A percentile compares a stretch with the other conserved stretches of the same genome.
Evolutionary conservation across 1,140 invertebrate genomes (phyloP).

Genomic region (Nephila pilipes): DNA sequence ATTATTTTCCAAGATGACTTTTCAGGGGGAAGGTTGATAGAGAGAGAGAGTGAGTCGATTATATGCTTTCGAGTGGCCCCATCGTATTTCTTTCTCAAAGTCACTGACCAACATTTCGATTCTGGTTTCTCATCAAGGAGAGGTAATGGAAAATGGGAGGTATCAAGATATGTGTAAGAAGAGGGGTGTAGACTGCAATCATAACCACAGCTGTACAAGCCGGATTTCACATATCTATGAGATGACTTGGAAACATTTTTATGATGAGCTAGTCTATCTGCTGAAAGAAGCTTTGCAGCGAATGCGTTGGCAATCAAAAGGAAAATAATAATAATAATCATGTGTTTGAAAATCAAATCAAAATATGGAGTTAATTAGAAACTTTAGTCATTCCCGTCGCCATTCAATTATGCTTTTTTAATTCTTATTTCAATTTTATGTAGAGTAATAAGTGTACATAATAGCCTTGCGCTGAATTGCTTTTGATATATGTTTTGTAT

Average conservation of each 20-base stretch:
- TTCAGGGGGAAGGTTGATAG: background rate
- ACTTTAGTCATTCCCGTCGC: too few relatives aligned
- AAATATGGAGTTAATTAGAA: too few relatives aligned
- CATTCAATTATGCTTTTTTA: too few relatives aligned
- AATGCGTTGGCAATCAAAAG: too few relatives aligned
- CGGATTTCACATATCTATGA: slow-evolving; percentile 42
- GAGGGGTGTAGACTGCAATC: slow-evolving; percentile 39
- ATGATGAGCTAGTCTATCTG: too few relatives aligned
- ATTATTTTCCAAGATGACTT: slow-evolving; percentile 23
- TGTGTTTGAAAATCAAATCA: too few relatives aligned
- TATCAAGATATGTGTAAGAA: slow-evolving; percentile 17
- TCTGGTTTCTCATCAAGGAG: slow-evolving; percentile 33
- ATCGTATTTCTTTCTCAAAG: slow-evolving; percentile 1
- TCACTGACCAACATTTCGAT: slow-evolving; percentile 72
- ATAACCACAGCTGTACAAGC: slow-evolving; percentile 30
- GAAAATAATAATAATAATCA: too few relatives aligned
- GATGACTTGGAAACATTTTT: slow-evolving; percentile 23
- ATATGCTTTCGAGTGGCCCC: slow-evolving; percentile 18
- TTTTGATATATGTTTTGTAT: too few relatives aligned
- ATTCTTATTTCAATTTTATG: too few relatives aligned
- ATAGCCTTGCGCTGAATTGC: too few relatives aligned
- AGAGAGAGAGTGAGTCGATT: background rate
- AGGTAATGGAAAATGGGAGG: slow-evolving; percentile 48
- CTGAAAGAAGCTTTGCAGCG: too few relatives aligned
- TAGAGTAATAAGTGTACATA: too few relatives aligned